Percentiles rank a stretch among this genome's conserved stretches.
Evolutionary conservation across 2,888 invertebrate species (phyloP).

Genomic region (Eremobia ochroleuca): DNA sequence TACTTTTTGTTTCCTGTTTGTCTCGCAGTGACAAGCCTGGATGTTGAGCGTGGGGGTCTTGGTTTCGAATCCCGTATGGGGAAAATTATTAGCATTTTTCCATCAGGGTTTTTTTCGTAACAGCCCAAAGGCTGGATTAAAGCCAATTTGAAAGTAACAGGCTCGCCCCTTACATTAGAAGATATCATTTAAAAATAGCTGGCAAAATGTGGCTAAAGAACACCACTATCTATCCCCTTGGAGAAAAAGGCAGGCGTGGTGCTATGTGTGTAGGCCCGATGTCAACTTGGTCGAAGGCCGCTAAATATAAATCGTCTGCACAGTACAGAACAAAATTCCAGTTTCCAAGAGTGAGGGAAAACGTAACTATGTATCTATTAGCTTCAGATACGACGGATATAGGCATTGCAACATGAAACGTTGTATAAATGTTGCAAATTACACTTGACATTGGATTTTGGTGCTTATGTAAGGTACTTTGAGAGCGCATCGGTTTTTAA

Average conservation of each 20-base stretch:
- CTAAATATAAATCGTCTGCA: background rate
- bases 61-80: too few relatives aligned
- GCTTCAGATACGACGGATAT: background rate
- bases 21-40: background rate
- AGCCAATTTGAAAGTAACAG: background rate
- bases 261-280: background rate
- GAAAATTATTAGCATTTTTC: background rate
- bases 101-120: too few relatives aligned
- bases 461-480: constrained; percentile 25
- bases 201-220: background rate
- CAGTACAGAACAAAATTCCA: background rate
- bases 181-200: background rate
- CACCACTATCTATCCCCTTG: background rate
- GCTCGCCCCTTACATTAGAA: background rate
- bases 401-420: constrained; percentile 1
- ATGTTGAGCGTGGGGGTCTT: too few relatives aligned
- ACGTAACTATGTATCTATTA: background rate
- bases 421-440: constrained; percentile 23
- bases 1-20: too few relatives aligned
- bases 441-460: constrained; percentile 46
- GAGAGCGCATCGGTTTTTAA: constrained; percentile 26
- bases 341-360: background rate
- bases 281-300: too few relatives aligned
- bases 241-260: background rate
- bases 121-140: too few relatives aligned